Conservation (phyloP, 2,888 invertebrate species). For the Torymus aiolomorphi region DNA sequence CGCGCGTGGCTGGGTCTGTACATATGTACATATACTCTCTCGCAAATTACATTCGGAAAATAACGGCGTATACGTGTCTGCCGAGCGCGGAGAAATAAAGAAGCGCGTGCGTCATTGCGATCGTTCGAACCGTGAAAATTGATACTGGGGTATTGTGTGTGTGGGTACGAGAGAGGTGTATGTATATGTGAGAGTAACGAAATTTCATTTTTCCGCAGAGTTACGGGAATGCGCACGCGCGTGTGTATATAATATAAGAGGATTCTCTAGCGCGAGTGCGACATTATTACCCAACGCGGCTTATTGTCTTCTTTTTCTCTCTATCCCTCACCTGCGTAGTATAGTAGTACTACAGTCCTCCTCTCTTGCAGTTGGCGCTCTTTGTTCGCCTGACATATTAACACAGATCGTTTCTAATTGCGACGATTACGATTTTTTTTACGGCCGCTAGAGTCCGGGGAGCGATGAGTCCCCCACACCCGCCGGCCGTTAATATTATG, state of each 20-base stretch:
- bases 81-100: not conserved
- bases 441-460: too few species aligned
- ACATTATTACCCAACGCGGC: slow-evolving; percentile 25
- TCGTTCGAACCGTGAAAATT: slow-evolving; percentile 12
- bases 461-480: too few species aligned
- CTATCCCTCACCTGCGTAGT: too few species aligned
- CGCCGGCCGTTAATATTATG: too few species aligned
- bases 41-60: slow-evolving; percentile 37
- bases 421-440: not conserved
- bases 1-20: too few species aligned
- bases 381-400: slow-evolving; percentile 14
- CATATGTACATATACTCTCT: not conserved
- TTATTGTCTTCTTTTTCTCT: slow-evolving; percentile 22
- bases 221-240: not conserved
- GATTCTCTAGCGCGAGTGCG: not conserved
- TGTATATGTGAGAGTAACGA: too few species aligned
- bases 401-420: slow-evolving; percentile 12
- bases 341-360: too few species aligned
- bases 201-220: slow-evolving; percentile 23
- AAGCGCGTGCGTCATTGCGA: slow-evolving; percentile 30
- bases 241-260: too few species aligned
- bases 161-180: not conserved
- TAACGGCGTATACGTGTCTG: not conserved
- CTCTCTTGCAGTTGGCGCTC: not conserved
- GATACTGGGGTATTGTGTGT: slow-evolving; percentile 2